Conservation (phyloP, 2,797 vertebrate genomes). For the Premnoplex brunnescens region DNA sequence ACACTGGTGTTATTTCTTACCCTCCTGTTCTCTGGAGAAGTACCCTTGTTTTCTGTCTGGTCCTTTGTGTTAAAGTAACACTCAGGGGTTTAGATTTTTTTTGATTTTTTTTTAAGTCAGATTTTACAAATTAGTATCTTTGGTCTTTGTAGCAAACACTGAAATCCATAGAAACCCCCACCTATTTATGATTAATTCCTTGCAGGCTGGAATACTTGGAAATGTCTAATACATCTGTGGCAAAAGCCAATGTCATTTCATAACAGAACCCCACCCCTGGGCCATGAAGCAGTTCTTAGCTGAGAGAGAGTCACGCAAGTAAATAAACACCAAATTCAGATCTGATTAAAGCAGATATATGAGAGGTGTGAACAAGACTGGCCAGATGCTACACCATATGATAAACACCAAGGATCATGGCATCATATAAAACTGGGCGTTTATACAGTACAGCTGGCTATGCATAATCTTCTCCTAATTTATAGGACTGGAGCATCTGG, state of each 20-base stretch:
- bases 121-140: background rate
- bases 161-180: background rate
- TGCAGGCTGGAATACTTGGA: background rate
- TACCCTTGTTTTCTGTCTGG: background rate
- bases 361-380: slow-evolving; percentile 50
- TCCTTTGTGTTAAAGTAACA: background rate
- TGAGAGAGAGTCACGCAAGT: slow-evolving; percentile 20
- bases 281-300: background rate
- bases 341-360: slow-evolving; percentile 69
- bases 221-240: background rate
- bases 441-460: slow-evolving; percentile 74
- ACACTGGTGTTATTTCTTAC: background rate
- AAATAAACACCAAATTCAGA: slow-evolving; percentile 41
- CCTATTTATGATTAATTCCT: background rate
- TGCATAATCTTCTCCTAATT: slow-evolving; percentile 78
- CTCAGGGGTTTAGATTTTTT: background rate
- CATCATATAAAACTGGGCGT: slow-evolving; percentile 67
- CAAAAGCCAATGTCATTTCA: slow-evolving; percentile 5
- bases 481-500: slow-evolving; percentile 76
- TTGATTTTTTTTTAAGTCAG: background rate
- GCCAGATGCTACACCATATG: slow-evolving; percentile 77
- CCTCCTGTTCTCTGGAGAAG: background rate
- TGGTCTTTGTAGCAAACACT: background rate
- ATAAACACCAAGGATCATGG: slow-evolving; percentile 72
- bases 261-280: background rate